Evolutionary conservation across 2,888 invertebrate species (phyloP).

Genomic region (Lasioglossum marginatum): DNA sequence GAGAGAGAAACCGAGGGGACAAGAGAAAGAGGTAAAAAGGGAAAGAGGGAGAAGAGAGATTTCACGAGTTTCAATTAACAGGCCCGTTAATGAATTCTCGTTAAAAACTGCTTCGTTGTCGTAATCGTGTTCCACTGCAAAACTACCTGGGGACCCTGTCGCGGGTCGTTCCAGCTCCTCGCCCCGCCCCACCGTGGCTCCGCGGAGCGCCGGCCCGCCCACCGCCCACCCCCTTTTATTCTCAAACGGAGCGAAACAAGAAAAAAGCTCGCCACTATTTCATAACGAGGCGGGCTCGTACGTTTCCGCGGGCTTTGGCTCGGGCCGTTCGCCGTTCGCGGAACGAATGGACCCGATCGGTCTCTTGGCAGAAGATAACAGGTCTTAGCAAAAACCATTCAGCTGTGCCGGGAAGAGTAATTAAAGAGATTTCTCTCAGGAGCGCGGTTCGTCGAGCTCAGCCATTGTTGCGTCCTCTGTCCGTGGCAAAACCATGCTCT

Average conservation of each 20-base stretch:
- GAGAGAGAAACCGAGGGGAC: neutral
- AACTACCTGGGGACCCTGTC: slow-evolving; percentile 3
- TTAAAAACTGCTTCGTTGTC: slow-evolving; percentile 54
- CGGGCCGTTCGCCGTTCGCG: slow-evolving; percentile 15
- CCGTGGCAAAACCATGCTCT: slow-evolving; percentile 43
- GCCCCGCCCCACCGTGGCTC: neutral
- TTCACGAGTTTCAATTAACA: slow-evolving; percentile 53
- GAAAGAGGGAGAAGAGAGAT: slow-evolving; percentile 8
- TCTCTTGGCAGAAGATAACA: slow-evolving; percentile 50
- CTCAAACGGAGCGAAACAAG: neutral
- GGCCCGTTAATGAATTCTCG: slow-evolving; percentile 51
- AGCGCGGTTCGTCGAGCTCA: slow-evolving; percentile 34
- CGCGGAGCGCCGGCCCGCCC: neutral
- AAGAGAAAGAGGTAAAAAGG: neutral
- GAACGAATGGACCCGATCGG: slow-evolving; percentile 57
- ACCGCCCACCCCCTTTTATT: neutral
- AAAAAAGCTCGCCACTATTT: slow-evolving; percentile 31
- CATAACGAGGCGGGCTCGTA: slow-evolving; percentile 31
- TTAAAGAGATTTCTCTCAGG: slow-evolving; percentile 61
- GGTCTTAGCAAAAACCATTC: slow-evolving; percentile 47
- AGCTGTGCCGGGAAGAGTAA: slow-evolving; percentile 54
- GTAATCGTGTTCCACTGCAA: slow-evolving; percentile 40
- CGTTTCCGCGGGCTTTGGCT: slow-evolving; percentile 10
- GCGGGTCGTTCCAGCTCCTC: neutral
- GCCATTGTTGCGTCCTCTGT: slow-evolving; percentile 47